phyloP scores from a whole-genome alignment of 2,797 vertebrate species.

The Morelia viridis region DNA sequence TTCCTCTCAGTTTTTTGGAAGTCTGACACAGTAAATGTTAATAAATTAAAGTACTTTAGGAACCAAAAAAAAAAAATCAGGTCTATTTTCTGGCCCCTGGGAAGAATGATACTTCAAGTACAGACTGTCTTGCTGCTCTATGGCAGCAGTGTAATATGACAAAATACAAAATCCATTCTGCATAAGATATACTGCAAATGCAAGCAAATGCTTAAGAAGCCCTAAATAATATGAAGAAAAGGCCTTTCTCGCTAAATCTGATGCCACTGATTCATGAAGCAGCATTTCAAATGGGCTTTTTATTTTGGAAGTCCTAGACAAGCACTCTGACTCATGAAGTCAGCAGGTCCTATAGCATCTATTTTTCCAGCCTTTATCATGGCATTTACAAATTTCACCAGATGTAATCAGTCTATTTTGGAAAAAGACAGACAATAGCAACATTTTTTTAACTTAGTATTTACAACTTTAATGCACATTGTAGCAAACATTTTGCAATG shows the following conservation, averaged over 20 bases:
- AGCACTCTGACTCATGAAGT: slow-evolving; percentile 32
- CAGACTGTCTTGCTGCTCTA: slow-evolving; percentile 5
- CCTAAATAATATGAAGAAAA: not conserved
- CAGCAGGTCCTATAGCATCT: not conserved
- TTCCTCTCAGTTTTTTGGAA: not conserved
- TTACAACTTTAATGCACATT: slow-evolving; percentile 26
- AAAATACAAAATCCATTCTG: slow-evolving; percentile 1
- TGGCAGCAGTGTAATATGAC: not conserved
- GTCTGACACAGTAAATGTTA: not conserved
- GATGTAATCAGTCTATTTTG: not conserved
- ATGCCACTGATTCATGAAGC: slow-evolving; percentile 24
- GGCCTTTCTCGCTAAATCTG: not conserved
- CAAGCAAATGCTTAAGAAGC: not conserved
- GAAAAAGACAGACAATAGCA: not conserved
- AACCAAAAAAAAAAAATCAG: not conserved
- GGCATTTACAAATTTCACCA: slow-evolving; percentile 11
- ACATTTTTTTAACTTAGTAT: not conserved
- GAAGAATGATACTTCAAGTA: not conserved
- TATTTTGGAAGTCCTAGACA: slow-evolving; percentile 9
- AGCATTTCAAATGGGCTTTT: slow-evolving; percentile 16
- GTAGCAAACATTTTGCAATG: slow-evolving; percentile 20
- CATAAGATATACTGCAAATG: not conserved
- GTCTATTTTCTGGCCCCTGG: not conserved
- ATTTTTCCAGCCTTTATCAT: slow-evolving; percentile 7
- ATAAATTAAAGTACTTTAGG: not conserved